Percentiles rank a stretch among this genome's conserved stretches.
phyloP scores from a whole-genome alignment of 2,797 vertebrate species.

The Toxotes lorentzi region DNA sequence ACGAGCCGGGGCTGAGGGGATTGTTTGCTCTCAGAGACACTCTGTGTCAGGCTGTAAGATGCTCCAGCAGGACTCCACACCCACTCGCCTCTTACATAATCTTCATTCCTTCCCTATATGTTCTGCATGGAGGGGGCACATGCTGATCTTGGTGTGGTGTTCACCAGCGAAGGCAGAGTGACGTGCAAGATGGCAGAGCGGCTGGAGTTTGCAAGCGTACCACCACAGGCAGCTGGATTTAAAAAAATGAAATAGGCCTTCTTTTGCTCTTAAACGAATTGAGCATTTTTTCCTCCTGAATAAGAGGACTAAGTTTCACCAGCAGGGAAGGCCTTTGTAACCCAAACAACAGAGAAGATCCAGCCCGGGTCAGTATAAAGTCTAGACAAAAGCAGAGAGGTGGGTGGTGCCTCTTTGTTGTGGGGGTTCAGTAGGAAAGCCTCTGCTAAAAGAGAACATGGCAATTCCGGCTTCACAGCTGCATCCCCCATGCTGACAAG shows the following conservation, averaged over 20 bases:
- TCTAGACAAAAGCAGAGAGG: neutral
- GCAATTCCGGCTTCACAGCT: constrained; percentile 67
- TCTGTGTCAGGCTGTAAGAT: constrained; percentile 74
- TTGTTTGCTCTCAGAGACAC: constrained; percentile 58
- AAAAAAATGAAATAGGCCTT: constrained; percentile 12
- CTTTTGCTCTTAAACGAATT: constrained; percentile 15
- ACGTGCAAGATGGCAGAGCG: neutral
- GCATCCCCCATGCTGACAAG: constrained; percentile 39
- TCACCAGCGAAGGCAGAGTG: constrained; percentile 21
- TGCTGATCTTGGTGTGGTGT: constrained; percentile 22
- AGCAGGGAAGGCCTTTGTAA: constrained; percentile 3
- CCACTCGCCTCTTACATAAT: constrained; percentile 79
- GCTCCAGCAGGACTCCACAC: constrained; percentile 77
- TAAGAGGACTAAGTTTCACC: constrained; percentile 1
- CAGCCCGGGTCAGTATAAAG: constrained; percentile 8
- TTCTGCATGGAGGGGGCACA: constrained; percentile 28
- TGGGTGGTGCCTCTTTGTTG: constrained; percentile 26
- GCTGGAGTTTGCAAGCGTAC: neutral
- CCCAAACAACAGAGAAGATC: constrained; percentile 16
- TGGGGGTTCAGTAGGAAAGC: constrained; percentile 45
- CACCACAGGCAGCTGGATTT: neutral
- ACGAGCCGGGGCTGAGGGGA: constrained; percentile 42
- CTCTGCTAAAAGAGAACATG: constrained; percentile 56
- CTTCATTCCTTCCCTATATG: constrained; percentile 57
- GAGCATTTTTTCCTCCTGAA: constrained; percentile 2